Evolutionary conservation across 2,797 vertebrate species (phyloP).

Genomic region (Sebastes kiyomatsui): DNA sequence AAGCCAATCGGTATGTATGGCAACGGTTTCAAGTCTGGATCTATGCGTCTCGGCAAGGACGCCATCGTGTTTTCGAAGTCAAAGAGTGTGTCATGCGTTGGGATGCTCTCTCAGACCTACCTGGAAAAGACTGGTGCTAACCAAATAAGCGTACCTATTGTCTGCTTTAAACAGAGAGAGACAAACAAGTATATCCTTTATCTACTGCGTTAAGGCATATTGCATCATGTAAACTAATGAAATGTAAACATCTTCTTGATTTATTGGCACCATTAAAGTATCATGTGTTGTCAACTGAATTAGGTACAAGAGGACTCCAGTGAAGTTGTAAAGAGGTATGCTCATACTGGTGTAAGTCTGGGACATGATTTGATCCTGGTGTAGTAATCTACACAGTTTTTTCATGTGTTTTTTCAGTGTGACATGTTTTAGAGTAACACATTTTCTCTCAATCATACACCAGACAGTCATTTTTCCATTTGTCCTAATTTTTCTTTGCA

Average conservation of each 20-base stretch:
- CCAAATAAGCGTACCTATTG: conserved; percentile 90
- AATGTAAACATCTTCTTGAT: background rate
- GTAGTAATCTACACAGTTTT: background rate
- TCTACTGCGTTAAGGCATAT: background rate
- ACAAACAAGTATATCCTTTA: conserved; percentile 89
- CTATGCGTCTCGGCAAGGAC: conserved; percentile 95
- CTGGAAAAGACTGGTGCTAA: conserved; percentile 84
- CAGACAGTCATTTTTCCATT: background rate
- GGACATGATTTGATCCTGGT: background rate
- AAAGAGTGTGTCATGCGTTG: conserved; percentile 83
- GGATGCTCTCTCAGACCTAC: conserved; percentile 94
- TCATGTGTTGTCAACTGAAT: background rate
- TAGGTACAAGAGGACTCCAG: background rate
- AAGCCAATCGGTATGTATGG: conserved; percentile 93
- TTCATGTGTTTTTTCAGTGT: background rate
- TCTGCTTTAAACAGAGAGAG: conserved; percentile 76
- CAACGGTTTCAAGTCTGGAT: conserved; percentile 97
- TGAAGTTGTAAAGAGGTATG: background rate
- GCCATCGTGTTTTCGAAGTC: conserved; percentile 94
- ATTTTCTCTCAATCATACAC: background rate
- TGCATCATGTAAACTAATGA: background rate
- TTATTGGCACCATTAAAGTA: background rate
- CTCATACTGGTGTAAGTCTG: background rate
- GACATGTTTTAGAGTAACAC: background rate
- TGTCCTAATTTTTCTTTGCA: background rate